Percentiles rank a stretch among this genome's conserved stretches.
Conservation (phyloP, 2,797 vertebrate genomes). For the Carcharodon carcharias region DNA sequence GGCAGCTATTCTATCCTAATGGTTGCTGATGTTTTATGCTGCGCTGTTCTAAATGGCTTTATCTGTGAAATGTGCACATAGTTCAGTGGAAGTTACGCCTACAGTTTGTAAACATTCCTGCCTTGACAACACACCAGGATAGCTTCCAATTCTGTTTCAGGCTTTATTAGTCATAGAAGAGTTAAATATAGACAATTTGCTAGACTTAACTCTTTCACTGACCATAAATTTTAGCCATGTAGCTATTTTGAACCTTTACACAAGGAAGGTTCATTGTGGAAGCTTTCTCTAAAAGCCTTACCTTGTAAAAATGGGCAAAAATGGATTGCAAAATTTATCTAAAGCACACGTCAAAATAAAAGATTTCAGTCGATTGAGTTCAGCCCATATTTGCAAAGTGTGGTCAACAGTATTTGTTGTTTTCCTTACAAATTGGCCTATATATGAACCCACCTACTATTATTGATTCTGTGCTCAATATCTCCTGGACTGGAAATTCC, state of each 20-base stretch:
- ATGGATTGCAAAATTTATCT: neutral
- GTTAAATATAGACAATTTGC: neutral
- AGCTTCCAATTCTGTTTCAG: neutral
- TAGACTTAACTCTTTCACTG: neutral
- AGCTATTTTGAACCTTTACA: neutral
- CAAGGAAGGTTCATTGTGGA: neutral
- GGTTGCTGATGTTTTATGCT: neutral
- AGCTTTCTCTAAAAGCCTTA: neutral
- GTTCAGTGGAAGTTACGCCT: neutral
- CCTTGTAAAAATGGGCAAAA: neutral
- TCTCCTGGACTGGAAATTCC: neutral
- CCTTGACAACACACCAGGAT: neutral
- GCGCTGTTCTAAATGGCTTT: neutral
- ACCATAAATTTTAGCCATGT: neutral
- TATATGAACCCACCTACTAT: neutral
- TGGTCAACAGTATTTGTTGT: neutral
- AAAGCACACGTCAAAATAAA: neutral
- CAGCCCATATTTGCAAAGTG: neutral
- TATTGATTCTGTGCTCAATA: neutral
- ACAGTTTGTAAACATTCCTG: neutral
- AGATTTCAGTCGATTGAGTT: neutral
- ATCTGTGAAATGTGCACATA: neutral
- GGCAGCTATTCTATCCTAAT: neutral
- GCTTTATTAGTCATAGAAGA: neutral
- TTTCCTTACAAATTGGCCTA: neutral